These are phyloP conservation scores for Formica exsecta DNA, from an alignment of 1,140 invertebrate species.

Conservation along the genomic window DNA sequence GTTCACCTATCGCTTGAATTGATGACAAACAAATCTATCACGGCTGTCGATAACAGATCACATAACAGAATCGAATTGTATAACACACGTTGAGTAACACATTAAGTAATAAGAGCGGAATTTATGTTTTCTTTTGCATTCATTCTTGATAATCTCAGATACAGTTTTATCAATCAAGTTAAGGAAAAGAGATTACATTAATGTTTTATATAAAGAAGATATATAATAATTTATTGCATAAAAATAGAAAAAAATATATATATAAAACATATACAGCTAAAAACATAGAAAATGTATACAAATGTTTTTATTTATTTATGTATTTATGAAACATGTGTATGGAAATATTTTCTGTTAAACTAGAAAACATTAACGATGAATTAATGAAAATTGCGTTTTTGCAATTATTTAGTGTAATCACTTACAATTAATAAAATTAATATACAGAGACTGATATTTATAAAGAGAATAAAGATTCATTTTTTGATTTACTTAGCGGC, in stretches of 20 bases:
- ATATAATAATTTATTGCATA: neutral
- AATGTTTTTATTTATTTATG: no score
- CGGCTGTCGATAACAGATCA: neutral
- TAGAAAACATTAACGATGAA: no score
- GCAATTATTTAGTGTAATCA: neutral
- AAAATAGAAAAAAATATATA: neutral
- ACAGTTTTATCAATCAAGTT: neutral
- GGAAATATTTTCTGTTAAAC: neutral
- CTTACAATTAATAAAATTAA: neutral
- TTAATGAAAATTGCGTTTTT: neutral
- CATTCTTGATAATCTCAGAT: neutral
- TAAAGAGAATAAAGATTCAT: neutral
- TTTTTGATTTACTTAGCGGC: neutral
- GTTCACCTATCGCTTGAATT: slow-evolving; percentile 20
- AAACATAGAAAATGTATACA: no score
- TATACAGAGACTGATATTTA: neutral
- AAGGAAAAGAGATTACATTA: neutral
- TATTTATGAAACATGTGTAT: neutral
- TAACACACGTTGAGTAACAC: neutral
- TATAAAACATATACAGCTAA: no score
- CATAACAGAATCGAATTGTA: neutral
- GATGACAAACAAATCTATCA: neutral
- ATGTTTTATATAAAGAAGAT: neutral
- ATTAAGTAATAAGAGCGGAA: neutral
- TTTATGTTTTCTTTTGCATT: neutral